Conservation (phyloP, 2,888 invertebrate genomes). For the Clistopyga incitator region DNA sequence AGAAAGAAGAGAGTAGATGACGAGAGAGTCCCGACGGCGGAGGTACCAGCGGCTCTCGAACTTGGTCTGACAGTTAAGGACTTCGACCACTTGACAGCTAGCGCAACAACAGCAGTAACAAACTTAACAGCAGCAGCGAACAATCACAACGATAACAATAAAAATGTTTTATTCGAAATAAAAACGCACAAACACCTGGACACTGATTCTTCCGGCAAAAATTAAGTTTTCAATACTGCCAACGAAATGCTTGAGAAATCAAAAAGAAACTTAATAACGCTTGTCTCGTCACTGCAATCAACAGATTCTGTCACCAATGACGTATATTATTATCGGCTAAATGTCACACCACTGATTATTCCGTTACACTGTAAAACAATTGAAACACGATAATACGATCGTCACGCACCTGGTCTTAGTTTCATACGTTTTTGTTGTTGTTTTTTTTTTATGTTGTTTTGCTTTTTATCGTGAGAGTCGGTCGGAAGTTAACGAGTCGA, state of each 20-base stretch:
- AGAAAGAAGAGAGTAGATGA: conserved; percentile 64
- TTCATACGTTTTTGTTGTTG: background rate
- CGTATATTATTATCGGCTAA: background rate
- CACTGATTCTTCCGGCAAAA: background rate
- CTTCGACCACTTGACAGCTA: conserved; percentile 58
- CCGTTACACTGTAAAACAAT: background rate
- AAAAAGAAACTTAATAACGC: background rate
- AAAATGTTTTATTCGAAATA: background rate
- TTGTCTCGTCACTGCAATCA: background rate
- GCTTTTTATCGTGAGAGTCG: background rate
- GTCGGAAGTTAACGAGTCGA: background rate
- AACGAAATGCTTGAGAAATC: background rate
- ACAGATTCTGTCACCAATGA: background rate
- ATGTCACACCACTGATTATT: conserved; percentile 10
- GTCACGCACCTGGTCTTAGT: conserved; percentile 25
- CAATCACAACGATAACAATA: conserved; percentile 11
- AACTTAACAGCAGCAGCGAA: background rate
- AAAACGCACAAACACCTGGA: background rate
- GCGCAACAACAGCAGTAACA: conserved; percentile 35
- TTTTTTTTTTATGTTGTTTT: background rate
- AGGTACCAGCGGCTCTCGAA: conserved; percentile 59
- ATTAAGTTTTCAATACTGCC: background rate
- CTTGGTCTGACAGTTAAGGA: conserved; percentile 58
- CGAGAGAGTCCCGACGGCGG: conserved; percentile 60
- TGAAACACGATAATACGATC: conserved; percentile 27